Base-by-base conservation (phyloP, 2,113 vertebrate species). In the Butorides virescens region DNA sequence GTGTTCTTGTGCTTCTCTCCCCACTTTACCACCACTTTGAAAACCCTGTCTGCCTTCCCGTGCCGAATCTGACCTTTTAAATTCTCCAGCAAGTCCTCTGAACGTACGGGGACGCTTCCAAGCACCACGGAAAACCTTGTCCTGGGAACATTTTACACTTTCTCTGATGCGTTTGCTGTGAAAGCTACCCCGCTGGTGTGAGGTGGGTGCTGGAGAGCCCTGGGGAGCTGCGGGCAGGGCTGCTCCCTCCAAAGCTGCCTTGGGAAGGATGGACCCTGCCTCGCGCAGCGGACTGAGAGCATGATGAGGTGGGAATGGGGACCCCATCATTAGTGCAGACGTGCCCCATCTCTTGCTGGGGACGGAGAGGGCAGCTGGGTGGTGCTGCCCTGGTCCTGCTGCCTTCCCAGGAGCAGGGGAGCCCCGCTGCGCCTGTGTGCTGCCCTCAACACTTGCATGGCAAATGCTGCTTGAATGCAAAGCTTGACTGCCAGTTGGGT, bases 281-380 rank as follows among this genome's bases (percentile, higher is more conserved):
- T 61, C 1, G 1, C 1, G 6, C 0, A 1, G 0, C 52, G 47
- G 19, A 21, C 16, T 2, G 1, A 7, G 42, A 29, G 11, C 42
- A 32, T 42, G 53, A 25, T 1, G 3, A 3, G 46, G 50, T 46
- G 65, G 37, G 46, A 78, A 27, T 5, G 20, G 47, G 25, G 4
- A 6, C 27, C 65, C 30, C 58, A 27, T 11, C 12, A 0, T 2
- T 49, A 46, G 42, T 5, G 18, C 20, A 21, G 46, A 4, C 7
- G 30, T 53, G 46, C 37, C 49, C 30, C 3, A 11, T 26, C 22
- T 16, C 62, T 42, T 63, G 37, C 86, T 50, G 86, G 6, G 44
- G 44, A 81, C 36, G 56, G 20, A 63, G 25, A 36, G 15, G 36
- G 32, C 6, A 2, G 30, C 53, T 58, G 65, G 1, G 1, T 1